Evolutionary conservation across 1,140 invertebrate genomes (phyloP), one percentile per base, ranked within the genome.

Genomic region (Eubasilissa regina): DNA sequence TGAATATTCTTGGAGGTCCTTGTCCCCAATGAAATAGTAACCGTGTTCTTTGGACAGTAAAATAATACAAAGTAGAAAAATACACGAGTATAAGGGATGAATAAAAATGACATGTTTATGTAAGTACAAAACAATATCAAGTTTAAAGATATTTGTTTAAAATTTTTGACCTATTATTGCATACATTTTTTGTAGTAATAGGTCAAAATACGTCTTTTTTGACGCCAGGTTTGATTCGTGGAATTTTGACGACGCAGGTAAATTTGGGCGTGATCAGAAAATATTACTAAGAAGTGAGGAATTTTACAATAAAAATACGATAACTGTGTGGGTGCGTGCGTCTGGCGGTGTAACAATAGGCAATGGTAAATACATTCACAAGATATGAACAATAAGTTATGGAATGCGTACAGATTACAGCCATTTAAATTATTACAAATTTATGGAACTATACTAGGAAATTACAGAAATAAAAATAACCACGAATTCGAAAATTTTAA

Each of bases 301-400:
- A 64, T 64, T 64, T 64, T 44, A 64, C 60, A 64, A 64, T 43
- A 25, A 64, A 64, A 64, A 25, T 35, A 64, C n/a, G 60, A 13
- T 13, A 15, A 8, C 9, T 1, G 48, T 51, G 11, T 51, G n/a
- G n/a, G 48, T 51, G 3, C 1, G 1, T 1, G 1, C n/a, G 1
- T 8, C 1, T 51, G 1, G 48, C 1, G 11, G n/a, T 51, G 9
- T 51, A 51, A 51, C 11, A 51, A 13, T 51, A 51, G 11, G 48
- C 48, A 1, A 15, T 12, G n/a, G 1, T 4, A 3, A 3, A 8
- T 51, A 51, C 25, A 35, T 35, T 35, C 6, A 35, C 25, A 35
- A 35, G 1, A 35, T 3, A 6, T 35, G 25, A 35, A 35, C 6
- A 35, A 35, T 35, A 35, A 35, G 1, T 35, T 35, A 35, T 35